Evolutionary conservation across 2,797 vertebrate genomes (phyloP), one percentile per base, ranked within the genome.

Genomic region (Rhincodon typus): DNA sequence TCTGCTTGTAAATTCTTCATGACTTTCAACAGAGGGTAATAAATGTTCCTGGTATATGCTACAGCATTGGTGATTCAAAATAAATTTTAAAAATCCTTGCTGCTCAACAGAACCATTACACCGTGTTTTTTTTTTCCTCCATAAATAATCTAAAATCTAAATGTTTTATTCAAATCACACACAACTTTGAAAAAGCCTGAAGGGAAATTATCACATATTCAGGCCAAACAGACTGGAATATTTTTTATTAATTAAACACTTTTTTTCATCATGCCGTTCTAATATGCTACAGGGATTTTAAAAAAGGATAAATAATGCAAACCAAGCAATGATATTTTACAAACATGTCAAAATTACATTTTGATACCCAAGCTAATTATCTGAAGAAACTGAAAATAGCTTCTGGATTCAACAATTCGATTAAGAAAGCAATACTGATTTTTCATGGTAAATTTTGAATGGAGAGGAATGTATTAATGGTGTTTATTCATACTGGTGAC

Each of bases 81-180:
- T 66, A 66, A 91, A 91, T 34, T 34, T 38, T 30, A 25, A 67
- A 42, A 93, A 69, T 42, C 34, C 57, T n/a, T 93, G 25, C 82
- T 46, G 38, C 70, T 74, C 94, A 34, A 13, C 30, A 50, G 10
- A 77, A 95, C 42, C 25, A 50, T 94, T 72, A 7, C 6, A 0
- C 25, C 94, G 74, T 77, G 69, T 38, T 30, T 95, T 95, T 34
- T 17, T 4, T 50, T 50, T 3, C 46, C 57, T 12, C 72, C 34
- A 95, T 94, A 74, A 94, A 94, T 74, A 72, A 94, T 95, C 46
- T 69, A 95, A 95, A 74, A 95, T 30, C 70, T 50, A 27, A 19
- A 95, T 95, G 50, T 95, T 95, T 95, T 53, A 95, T 95, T 95
- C 94, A 74, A 95, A 34, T 77, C 94, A 50, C 67, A 57, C 34